phyloP scores from a whole-genome alignment of 2,797 vertebrate genomes.

The Anguilla pacifica region DNA sequence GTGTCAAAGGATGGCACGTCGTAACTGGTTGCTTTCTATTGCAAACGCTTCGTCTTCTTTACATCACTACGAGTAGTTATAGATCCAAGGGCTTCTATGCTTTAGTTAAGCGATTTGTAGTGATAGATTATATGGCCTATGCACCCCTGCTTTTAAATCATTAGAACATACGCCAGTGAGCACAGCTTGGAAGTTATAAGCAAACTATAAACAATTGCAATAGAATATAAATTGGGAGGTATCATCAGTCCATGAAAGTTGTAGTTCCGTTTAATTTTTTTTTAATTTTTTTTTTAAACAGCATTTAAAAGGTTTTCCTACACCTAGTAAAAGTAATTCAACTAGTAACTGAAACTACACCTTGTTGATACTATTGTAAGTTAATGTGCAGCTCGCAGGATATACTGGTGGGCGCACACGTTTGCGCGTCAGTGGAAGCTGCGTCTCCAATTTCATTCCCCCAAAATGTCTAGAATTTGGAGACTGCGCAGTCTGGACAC shows the following conservation, averaged over 20 bases:
- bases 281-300: not conserved
- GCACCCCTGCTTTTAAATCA: not conserved
- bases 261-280: not conserved
- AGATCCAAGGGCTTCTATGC: not conserved
- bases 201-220: not conserved
- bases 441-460: conserved; percentile 51
- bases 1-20: not conserved
- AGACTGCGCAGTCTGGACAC: conserved; percentile 63
- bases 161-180: not conserved
- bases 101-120: not conserved
- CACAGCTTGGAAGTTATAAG: not conserved
- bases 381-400: not conserved
- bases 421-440: not conserved
- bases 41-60: not conserved
- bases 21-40: not conserved
- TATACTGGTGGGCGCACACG: not conserved
- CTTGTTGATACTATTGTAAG: not conserved
- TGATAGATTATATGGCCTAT: not conserved
- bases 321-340: not conserved
- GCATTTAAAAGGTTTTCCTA: not conserved
- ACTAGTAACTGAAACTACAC: not conserved
- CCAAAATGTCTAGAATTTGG: conserved; percentile 41
- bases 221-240: not conserved
- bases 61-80: not conserved
- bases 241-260: not conserved